Conservation (phyloP, 2,113 vertebrate genomes). For the Cyprinodon brontotheroides region DNA sequence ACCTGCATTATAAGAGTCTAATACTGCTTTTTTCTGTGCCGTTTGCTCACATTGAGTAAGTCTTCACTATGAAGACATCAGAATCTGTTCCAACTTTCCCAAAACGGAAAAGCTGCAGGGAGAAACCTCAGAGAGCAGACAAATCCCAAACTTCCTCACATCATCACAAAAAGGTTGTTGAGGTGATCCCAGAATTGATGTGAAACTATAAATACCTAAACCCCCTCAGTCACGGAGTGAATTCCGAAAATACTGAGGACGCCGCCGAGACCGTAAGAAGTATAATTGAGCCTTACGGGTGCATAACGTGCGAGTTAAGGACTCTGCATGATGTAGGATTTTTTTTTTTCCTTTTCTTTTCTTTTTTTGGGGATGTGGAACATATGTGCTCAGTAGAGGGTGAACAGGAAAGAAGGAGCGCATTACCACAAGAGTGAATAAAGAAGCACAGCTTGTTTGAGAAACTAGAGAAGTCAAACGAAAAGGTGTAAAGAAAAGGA, state of each 20-base stretch:
- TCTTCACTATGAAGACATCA: slow-evolving; percentile 17
- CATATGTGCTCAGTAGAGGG: slow-evolving; percentile 14
- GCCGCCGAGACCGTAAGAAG: slow-evolving; percentile 61
- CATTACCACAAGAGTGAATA: background rate
- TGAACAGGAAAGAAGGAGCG: background rate
- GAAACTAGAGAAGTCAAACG: background rate
- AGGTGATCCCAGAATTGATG: slow-evolving; percentile 64
- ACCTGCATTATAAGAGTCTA: background rate
- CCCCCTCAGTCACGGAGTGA: slow-evolving; percentile 50
- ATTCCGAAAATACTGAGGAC: slow-evolving; percentile 55
- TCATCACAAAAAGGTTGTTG: slow-evolving; percentile 55
- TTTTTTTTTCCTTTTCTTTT: slow-evolving; percentile 10
- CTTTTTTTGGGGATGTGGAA: slow-evolving; percentile 28
- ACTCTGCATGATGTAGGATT: slow-evolving; percentile 32
- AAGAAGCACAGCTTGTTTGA: background rate
- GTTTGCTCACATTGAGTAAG: background rate
- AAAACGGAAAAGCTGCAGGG: slow-evolving; percentile 35
- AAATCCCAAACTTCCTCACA: slow-evolving; percentile 52
- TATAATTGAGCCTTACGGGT: slow-evolving; percentile 76
- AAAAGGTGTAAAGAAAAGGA: background rate
- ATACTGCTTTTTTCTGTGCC: background rate
- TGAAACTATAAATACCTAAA: slow-evolving; percentile 72
- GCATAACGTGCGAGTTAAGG: slow-evolving; percentile 49
- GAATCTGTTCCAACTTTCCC: slow-evolving; percentile 19
- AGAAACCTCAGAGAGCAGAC: slow-evolving; percentile 42